A percentile compares a stretch with the other conserved stretches of the same genome.
phyloP scores from a whole-genome alignment of 2,113 vertebrate genomes.

The Amblyornis subalaris region DNA sequence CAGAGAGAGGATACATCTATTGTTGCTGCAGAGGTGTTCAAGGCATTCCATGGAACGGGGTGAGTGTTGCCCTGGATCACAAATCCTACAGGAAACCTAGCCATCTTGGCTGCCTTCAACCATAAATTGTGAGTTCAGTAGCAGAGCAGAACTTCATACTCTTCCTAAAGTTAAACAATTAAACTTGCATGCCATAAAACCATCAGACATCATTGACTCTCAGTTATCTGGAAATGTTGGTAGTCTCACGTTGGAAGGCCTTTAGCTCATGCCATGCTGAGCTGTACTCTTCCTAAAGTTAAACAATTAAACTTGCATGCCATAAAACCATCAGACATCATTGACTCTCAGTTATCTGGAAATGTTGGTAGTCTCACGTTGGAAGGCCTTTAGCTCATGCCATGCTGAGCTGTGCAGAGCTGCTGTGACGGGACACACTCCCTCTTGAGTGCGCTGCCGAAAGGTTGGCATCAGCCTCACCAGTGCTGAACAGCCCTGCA shows the following conservation, averaged over 20 bases:
- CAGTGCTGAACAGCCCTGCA: not conserved
- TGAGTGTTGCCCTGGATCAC: not conserved
- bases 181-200: not conserved
- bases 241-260: accelerated
- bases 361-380: accelerated
- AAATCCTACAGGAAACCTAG: not conserved
- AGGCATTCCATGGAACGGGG: not conserved
- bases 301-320: not conserved
- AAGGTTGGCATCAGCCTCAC: not conserved
- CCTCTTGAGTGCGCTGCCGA: accelerated
- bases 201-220: accelerated
- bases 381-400: not conserved
- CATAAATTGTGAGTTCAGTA: not conserved
- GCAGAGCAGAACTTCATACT: not conserved
- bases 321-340: accelerated
- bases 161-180: not conserved
- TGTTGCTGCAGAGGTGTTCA: not conserved
- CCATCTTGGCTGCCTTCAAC: not conserved
- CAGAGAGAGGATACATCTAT: not conserved
- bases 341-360: not conserved
- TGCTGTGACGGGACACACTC: not conserved
- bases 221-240: not conserved
- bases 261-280: not conserved
- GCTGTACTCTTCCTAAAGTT: not conserved
- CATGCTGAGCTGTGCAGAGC: not conserved